phyloP scores from a whole-genome alignment of 2,797 vertebrate genomes.

The Trichosurus vulpecula region DNA sequence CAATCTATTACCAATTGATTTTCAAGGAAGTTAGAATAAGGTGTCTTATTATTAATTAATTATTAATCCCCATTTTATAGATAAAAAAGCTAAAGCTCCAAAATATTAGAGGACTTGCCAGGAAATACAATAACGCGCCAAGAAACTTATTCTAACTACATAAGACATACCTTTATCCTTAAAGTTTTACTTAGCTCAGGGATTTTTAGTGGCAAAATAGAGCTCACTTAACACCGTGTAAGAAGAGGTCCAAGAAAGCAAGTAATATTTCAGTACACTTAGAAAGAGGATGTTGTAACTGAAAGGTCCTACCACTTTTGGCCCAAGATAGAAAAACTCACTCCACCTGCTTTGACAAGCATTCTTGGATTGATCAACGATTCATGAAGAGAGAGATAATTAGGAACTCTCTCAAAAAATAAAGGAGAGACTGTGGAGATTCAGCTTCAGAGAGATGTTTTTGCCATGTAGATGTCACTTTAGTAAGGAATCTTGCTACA shows the following conservation, averaged over 20 bases:
- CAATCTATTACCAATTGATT: neutral
- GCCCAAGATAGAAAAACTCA: neutral
- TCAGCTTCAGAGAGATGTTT: neutral
- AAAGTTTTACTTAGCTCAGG: neutral
- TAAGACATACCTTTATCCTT: neutral
- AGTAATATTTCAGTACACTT: neutral
- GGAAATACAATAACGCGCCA: neutral
- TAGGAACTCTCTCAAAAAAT: neutral
- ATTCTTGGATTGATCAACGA: neutral
- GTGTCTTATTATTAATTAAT: neutral
- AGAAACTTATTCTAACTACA: neutral
- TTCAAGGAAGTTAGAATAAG: neutral
- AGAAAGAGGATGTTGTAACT: neutral
- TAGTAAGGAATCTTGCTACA: neutral
- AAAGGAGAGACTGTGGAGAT: neutral
- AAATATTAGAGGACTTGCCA: neutral
- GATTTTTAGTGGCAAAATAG: neutral
- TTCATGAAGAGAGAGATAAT: neutral
- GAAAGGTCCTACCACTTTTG: neutral
- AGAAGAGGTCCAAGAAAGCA: neutral
- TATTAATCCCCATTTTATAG: neutral
- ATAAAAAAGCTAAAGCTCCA: neutral
- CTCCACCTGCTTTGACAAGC: neutral
- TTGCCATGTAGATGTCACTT: neutral
- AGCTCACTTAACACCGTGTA: neutral